Conservation (phyloP, 2,797 vertebrate species). For the Scolopax rusticola region DNA sequence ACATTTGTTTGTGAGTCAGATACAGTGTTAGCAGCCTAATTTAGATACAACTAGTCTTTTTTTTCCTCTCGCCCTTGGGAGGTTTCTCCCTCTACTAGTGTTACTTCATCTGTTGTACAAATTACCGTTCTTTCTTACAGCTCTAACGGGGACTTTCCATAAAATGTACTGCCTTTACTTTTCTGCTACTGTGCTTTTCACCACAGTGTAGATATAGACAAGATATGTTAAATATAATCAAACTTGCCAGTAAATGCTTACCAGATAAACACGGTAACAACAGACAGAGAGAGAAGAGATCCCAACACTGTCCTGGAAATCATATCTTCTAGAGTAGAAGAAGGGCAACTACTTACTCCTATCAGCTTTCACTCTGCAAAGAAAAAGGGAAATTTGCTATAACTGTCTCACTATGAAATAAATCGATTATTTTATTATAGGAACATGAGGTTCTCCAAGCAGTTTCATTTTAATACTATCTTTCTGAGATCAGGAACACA, state of each 20-base stretch:
- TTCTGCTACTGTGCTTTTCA: background rate
- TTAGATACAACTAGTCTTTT: background rate
- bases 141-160: background rate
- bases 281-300: background rate
- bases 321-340: background rate
- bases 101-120: background rate
- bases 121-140: background rate
- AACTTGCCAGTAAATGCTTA: background rate
- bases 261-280: background rate
- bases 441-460: background rate
- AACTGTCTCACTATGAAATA: background rate
- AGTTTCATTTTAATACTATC: background rate
- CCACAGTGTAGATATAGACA: background rate
- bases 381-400: background rate
- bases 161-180: background rate
- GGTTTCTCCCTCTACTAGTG: background rate
- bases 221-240: background rate
- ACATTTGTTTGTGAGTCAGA: background rate
- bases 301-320: background rate
- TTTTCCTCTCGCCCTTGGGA: background rate
- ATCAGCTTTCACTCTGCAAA: background rate
- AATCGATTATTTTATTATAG: fast-evolving
- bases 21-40: fast-evolving
- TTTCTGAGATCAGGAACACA: fast-evolving
- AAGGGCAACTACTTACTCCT: background rate